Evolutionary conservation across 2,888 invertebrate species (phyloP), one percentile per base, ranked within the genome.

Genomic region (Limnephilus lunatus): DNA sequence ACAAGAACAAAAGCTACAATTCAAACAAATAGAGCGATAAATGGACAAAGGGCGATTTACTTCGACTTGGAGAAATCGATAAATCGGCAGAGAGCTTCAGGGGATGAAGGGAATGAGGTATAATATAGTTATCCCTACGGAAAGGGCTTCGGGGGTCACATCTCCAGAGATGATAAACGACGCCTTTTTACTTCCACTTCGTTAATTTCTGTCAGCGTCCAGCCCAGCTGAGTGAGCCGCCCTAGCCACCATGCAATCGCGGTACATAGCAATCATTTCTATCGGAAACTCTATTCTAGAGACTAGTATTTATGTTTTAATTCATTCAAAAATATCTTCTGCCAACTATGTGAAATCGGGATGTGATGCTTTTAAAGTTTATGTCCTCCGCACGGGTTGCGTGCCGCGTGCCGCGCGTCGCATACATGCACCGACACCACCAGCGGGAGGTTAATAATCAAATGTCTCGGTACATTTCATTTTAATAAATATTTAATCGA

Each of bases 241-340:
- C 44, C 80, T 19, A 31, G 11, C 81, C 7, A 81, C 81, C 88
- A 25, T 80, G 80, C 88, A 89, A 80, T 32, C 88, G 44, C 5
- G 25, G 7, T 68, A 68, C 68, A 68, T 25, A 81, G 44, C 85
- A 81, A 91, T 86, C 86, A 85, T 91, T 86, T 91, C 81, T 86
- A 91, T 81, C 83, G n/a, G 88, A 88, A 88, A 48, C 68, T 53
- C 90, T 85, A 91, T 35, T 30, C 92, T 92, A 89, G 31, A 92
- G n/a, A 85, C 92, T 92, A 89, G 14, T 85, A 90, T 83, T 89
- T 39, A 85, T 87, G 86, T 53, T 80, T 68, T 89, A 35, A 89
- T 92, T 88, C 89, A 87, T 92, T 92, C 92, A 92, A 92, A 92
- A 92, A 92, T 92, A 92, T 92, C 83, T 92, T 92, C 92, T 92